A percentile compares a stretch with the other conserved stretches of the same genome.
Conservation (phyloP, 1,140 invertebrate species). For the Elymnias hypermnestra region DNA sequence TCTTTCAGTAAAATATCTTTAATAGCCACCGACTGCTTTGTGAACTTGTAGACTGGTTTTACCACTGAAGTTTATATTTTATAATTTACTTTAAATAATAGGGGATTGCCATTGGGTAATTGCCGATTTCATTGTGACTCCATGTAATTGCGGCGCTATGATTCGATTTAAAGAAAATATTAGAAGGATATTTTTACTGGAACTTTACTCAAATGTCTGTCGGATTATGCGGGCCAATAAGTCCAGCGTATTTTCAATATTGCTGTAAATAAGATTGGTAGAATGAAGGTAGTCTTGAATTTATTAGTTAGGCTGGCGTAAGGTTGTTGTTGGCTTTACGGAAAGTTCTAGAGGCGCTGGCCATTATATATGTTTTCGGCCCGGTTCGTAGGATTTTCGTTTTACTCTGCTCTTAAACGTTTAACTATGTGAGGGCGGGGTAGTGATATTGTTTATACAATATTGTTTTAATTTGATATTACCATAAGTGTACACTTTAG, state of each 20-base stretch:
- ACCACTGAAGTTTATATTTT: slow-evolving; percentile 58
- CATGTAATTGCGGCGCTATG: slow-evolving; percentile 21
- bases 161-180: slow-evolving; percentile 16
- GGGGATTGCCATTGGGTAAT: slow-evolving; percentile 44
- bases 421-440: slow-evolving; percentile 27
- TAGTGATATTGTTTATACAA: slow-evolving; percentile 48
- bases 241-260: slow-evolving; percentile 17
- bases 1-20: slow-evolving; percentile 61
- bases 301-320: slow-evolving; percentile 40
- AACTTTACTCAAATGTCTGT: slow-evolving; percentile 2
- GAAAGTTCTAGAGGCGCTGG: slow-evolving; percentile 42
- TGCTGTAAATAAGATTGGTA: slow-evolving; percentile 40
- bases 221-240: slow-evolving; percentile 8
- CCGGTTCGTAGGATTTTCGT: slow-evolving; percentile 60
- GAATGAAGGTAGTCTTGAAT: slow-evolving; percentile 33
- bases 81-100: slow-evolving; percentile 48
- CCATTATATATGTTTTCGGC: slow-evolving; percentile 73
- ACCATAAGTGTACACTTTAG: slow-evolving; percentile 55
- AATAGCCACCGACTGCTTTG: slow-evolving; percentile 67
- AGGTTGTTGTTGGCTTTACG: slow-evolving; percentile 32
- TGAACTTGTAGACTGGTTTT: slow-evolving; percentile 70
- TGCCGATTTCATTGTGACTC: slow-evolving; percentile 49
- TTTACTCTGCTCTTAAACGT: slow-evolving; percentile 36
- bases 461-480: slow-evolving; percentile 63
- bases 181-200: slow-evolving; percentile 31